Evolutionary conservation across 2,113 vertebrate species (phyloP), one percentile per base, ranked within the genome.

Genomic region (Puma concolor): DNA sequence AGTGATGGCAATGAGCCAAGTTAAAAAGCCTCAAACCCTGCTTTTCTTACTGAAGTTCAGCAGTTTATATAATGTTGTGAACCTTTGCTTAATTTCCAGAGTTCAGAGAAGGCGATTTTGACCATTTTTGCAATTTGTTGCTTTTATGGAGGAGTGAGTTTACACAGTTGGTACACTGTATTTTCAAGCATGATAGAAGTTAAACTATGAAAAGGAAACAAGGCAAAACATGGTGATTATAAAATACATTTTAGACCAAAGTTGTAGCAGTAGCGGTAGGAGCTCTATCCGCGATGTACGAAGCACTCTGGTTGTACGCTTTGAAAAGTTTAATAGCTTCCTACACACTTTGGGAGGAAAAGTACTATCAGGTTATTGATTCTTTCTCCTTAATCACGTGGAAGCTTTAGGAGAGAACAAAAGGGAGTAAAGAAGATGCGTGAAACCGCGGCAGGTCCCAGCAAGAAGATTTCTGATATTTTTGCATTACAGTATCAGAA

Each of bases 111-210:
- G 63, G 54, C 10, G 16, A 71, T 83, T 88, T 87, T 74, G 60
- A 92, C 23, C 57, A 85, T 48, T 88, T 52, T 92, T 74, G 12
- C 33, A 25, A 89, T 92, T 74, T 84, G 86, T 41, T 93, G 76
- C 67, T 86, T 97, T 94, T 92, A 38, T n/a, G 21, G 86, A 96
- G 25, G 21, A 93, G 31, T 81, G 7, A 31, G 60, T 95, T 95
- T 86, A 69, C 7, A 92, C 50, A 79, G 29, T 67, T 87, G 66
- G 21, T 38, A 85, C 27, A 48, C 72, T 94, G 63, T 81, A 88
- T 90, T 92, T 77, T 74, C 69, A 31, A 93, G 60, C 50, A 95
- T 83, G 80, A 88, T 96, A 79, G 60, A 97, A 98, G 95, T 98
- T 92, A 90, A 98, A 95, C 31, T 71, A 71, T 10, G 3, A 81